Conservation (phyloP, 2,113 vertebrate species). For the Brachypodius melanocephalos region DNA sequence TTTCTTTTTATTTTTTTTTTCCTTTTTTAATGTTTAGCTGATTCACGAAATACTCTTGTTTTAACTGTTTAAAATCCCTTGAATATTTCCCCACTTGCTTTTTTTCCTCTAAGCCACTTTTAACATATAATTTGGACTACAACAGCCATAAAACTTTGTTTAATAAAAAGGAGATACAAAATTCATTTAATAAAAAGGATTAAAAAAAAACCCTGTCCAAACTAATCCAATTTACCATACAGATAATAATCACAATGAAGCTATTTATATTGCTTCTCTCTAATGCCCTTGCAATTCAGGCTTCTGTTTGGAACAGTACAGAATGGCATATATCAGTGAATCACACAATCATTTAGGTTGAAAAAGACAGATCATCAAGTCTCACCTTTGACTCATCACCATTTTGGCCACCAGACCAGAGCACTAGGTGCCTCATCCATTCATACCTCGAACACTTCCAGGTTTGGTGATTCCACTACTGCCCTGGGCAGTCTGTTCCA, state of each 20-base stretch:
- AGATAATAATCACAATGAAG: not conserved
- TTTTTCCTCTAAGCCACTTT: not conserved
- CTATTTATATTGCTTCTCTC: not conserved
- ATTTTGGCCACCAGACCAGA: not conserved
- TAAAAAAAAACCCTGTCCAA: not conserved
- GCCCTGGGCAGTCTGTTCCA: not conserved
- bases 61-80: not conserved
- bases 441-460: not conserved
- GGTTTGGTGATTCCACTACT: not conserved
- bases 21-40: not conserved
- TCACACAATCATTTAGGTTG: not conserved
- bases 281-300: not conserved
- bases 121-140: not conserved
- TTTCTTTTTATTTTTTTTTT: not conserved
- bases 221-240: not conserved
- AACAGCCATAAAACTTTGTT: not conserved
- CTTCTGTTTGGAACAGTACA: not conserved
- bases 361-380: not conserved
- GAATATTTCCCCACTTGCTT: not conserved
- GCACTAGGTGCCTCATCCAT: not conserved
- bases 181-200: not conserved
- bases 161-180: not conserved
- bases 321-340: not conserved
- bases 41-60: not conserved
- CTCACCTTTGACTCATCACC: not conserved